Evolutionary conservation across 2,888 invertebrate genomes (phyloP).

Genomic region (Drosophila pegasa): DNA sequence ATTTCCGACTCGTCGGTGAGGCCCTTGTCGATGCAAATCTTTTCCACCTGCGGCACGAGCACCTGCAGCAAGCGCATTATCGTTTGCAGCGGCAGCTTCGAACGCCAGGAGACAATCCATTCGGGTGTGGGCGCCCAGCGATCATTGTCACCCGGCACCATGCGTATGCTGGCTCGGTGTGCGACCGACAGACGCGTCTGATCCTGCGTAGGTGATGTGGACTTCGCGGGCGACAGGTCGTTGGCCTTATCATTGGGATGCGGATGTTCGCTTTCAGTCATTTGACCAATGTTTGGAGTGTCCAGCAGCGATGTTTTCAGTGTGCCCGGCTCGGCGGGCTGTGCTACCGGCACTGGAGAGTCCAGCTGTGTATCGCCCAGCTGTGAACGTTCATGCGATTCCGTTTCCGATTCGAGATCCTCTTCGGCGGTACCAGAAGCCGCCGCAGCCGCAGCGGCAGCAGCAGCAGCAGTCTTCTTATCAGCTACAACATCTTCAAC

Average conservation of each 20-base stretch:
- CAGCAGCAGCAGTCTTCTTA: conserved; percentile 81
- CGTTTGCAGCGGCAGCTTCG: conserved; percentile 98
- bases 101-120: conserved; percentile 98
- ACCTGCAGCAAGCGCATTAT: conserved; percentile 99
- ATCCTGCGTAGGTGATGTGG: conserved; percentile 59
- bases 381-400: conserved; percentile 71
- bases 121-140: conserved; percentile 96
- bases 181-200: conserved; percentile 79
- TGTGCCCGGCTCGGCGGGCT: conserved; percentile 96
- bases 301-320: conserved; percentile 95
- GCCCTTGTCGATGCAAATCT: conserved; percentile 99
- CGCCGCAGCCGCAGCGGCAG: conserved; percentile 16
- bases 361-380: conserved; percentile 87
- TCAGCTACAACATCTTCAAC: conserved; percentile 73
- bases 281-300: conserved; percentile 93
- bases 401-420: conserved; percentile 76
- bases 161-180: conserved; percentile 88
- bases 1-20: conserved; percentile 99
- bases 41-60: conserved; percentile 99
- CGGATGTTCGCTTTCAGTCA: conserved; percentile 97
- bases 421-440: conserved; percentile 43
- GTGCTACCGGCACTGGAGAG: conserved; percentile 88
- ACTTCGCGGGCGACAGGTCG: conserved; percentile 65
- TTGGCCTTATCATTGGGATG: conserved; percentile 87
- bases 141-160: conserved; percentile 82